Percentiles rank a stretch among this genome's conserved stretches.
These are phyloP conservation scores for Xestia ashworthii DNA, from an alignment of 2,888 invertebrate species.

Conservation along the genomic window DNA sequence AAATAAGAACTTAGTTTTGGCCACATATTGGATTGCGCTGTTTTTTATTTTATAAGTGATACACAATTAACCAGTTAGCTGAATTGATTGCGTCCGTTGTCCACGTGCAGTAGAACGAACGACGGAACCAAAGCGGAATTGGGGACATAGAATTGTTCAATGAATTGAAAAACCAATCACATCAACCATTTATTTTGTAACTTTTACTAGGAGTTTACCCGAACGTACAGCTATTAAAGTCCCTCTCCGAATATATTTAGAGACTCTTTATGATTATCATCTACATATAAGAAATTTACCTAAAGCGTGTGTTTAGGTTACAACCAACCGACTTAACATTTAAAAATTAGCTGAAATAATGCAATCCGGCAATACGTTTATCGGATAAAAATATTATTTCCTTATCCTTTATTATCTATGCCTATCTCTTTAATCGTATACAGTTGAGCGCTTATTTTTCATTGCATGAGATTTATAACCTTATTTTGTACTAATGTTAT, in stretches of 20 bases:
- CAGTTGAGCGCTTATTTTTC: not conserved
- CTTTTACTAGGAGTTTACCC: constrained; percentile 2
- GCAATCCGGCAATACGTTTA: not conserved
- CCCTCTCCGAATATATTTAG: not conserved
- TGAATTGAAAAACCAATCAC: constrained; percentile 31
- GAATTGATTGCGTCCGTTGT: constrained; percentile 87
- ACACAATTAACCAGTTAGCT: constrained; percentile 87
- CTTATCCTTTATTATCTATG: not conserved
- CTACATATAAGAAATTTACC: not conserved
- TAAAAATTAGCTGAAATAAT: constrained; percentile 15
- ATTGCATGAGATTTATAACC: constrained; percentile 6
- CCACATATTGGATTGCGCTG: constrained; percentile 66
- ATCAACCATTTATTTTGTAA: constrained; percentile 20
- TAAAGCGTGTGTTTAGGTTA: not conserved
- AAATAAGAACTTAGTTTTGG: not conserved
- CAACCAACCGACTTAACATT: not conserved
- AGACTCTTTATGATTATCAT: not conserved
- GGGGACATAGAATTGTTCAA: constrained; percentile 36
- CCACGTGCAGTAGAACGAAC: constrained; percentile 47
- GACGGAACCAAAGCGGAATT: constrained; percentile 25
- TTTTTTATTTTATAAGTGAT: constrained; percentile 78
- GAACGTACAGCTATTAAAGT: not conserved
- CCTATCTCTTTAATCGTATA: constrained; percentile 1
- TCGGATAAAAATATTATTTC: not conserved
- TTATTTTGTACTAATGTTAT: not conserved